These are phyloP conservation scores for Ctenochaetus hawaiiensis DNA, from an alignment of 2,797 vertebrate species.

Conservation along the genomic window DNA sequence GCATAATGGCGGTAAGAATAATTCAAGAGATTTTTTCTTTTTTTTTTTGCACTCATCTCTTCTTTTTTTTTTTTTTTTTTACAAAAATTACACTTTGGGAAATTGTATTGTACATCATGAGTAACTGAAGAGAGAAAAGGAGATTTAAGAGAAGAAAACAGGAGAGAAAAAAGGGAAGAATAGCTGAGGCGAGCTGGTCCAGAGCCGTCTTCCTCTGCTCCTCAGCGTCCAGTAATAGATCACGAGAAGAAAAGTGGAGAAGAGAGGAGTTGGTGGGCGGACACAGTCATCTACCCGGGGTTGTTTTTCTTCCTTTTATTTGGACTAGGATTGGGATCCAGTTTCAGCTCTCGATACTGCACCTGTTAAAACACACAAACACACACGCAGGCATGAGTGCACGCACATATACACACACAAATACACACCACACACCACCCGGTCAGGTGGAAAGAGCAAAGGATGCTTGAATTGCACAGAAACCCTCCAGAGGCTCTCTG, in stretches of 20 bases:
- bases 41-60: constrained; percentile 26
- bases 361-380: constrained; percentile 96
- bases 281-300: constrained; percentile 87
- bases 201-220: constrained; percentile 66
- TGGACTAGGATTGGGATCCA: constrained; percentile 94
- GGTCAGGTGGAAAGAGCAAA: constrained; percentile 87
- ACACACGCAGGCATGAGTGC: constrained; percentile 73
- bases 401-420: constrained; percentile 80
- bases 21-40: constrained; percentile 41
- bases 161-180: constrained; percentile 28
- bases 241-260: constrained; percentile 79
- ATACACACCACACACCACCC: constrained; percentile 81
- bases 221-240: constrained; percentile 77
- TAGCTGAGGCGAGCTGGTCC: constrained; percentile 54
- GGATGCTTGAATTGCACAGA: constrained; percentile 84
- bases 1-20: constrained; percentile 31
- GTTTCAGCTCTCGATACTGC: constrained; percentile 98
- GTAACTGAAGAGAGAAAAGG: constrained; percentile 81
- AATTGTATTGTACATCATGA: constrained; percentile 86
- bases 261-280: constrained; percentile 76
- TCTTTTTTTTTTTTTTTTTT: constrained; percentile 65
- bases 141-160: constrained; percentile 72
- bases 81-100: constrained; percentile 77
- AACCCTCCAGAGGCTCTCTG: constrained; percentile 81
- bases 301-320: constrained; percentile 99